Percentiles rank a stretch among this genome's conserved stretches.
Evolutionary conservation across 2,113 vertebrate genomes (phyloP).

Genomic region (Indri indri): DNA sequence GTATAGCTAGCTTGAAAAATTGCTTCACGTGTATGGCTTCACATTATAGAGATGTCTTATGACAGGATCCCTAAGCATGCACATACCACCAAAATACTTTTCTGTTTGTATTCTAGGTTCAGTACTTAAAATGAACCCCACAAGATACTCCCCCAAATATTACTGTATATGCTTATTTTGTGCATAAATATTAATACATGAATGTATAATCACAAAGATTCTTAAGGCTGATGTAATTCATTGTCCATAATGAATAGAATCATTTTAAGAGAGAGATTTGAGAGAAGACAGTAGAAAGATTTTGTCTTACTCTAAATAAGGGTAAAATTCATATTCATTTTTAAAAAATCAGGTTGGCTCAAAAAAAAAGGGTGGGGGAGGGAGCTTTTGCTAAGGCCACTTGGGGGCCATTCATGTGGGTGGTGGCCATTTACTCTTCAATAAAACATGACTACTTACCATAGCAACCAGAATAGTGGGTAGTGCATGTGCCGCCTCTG

Average conservation of each 20-base stretch:
- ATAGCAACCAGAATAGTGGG: slow-evolving; percentile 78
- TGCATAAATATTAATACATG: neutral
- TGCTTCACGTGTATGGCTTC: neutral
- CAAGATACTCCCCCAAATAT: neutral
- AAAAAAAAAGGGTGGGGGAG: neutral
- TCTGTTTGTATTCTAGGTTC: neutral
- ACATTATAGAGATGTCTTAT: neutral
- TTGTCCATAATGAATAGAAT: neutral
- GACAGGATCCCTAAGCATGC: neutral
- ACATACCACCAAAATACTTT: neutral
- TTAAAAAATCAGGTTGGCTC: slow-evolving; percentile 3
- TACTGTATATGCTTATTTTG: neutral
- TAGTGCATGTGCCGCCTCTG: slow-evolving; percentile 2
- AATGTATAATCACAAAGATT: neutral
- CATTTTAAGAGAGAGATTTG: neutral
- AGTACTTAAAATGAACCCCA: neutral
- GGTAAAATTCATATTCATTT: neutral
- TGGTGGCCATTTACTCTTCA: slow-evolving; percentile 79
- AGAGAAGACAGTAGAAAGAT: neutral
- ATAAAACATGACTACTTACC: slow-evolving; percentile 82
- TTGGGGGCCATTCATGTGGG: slow-evolving; percentile 65
- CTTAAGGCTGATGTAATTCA: neutral
- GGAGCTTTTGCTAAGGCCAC: slow-evolving; percentile 54
- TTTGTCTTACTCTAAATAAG: neutral
- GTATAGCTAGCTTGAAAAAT: neutral